Evolutionary conservation across 2,888 invertebrate species (phyloP), one percentile per base, ranked within the genome.

Genomic region (Rhamnusium bicolor): DNA sequence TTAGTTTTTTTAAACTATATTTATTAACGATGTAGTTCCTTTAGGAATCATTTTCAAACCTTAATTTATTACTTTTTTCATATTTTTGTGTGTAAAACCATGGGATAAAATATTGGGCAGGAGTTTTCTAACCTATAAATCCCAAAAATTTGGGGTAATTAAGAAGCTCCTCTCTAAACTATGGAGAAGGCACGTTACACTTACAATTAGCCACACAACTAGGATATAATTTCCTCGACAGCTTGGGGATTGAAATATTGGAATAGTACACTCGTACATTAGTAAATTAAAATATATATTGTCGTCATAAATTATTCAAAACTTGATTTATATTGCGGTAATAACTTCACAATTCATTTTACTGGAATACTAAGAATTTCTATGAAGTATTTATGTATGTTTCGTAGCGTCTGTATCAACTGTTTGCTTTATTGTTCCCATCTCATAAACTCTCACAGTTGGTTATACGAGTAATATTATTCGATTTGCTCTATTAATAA

Each of bases 241-340:
- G 62, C 29, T 7, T 16, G 18, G 29, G 14, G 47, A 67, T 67
- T 67, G 67, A 56, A 67, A 67, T 67, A 67, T 67, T 54, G 47
- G 32, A 24, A 67, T 56, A 40, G 27, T 32, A 56, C 24, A 40
- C 67, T 67, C 56, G 56, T 56, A 54, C 67, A 54, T 67, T 67
- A 56, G 56, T 67, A 67, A 67, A 67, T 67, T 67, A 51, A 67
- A 58, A 67, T 46, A 47, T 56, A 56, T 54, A 46, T 47, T 47
- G 46, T 47, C 24, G 62, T 16, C 12, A 18, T 67, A 67, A 46
- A 67, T 67, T 56, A 67, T 46, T 56, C 58, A 56, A 8, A 27
- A 67, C 12, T 56, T 67, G 56, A 67, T 67, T 67, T 67, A 67
- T 56, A 32, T 32, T 18, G 21, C 46, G 21, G 10, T 24, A n/a